These are phyloP conservation scores for Amphipyra berbera DNA, from an alignment of 2,888 invertebrate genomes.

Conservation along the genomic window DNA sequence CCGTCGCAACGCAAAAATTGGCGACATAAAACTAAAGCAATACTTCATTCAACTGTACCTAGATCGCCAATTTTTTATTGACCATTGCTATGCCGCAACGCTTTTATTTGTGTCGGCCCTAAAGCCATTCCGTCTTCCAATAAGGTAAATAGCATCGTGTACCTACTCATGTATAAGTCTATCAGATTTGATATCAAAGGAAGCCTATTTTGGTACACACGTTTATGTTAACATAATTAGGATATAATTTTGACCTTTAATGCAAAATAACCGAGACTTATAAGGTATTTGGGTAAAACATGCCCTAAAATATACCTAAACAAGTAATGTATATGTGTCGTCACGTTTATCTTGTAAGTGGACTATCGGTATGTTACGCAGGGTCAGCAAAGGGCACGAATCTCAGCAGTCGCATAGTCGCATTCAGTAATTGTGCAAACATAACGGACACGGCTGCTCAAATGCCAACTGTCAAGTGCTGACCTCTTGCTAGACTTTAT, in stretches of 20 bases:
- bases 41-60: no score
- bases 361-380: conserved; percentile 47
- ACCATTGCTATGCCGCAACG: no score
- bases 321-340: conserved; percentile 22
- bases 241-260: background rate
- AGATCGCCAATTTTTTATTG: no score
- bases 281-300: conserved; percentile 1
- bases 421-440: conserved; percentile 55
- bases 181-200: background rate
- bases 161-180: background rate
- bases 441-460: conserved; percentile 46
- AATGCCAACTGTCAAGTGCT: conserved; percentile 43
- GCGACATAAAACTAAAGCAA: no score
- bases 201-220: background rate
- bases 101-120: no score
- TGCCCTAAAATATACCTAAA: conserved; percentile 14
- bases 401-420: conserved; percentile 45
- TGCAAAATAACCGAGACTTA: background rate
- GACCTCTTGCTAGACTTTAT: conserved; percentile 31
- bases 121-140: conserved; percentile 28
- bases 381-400: conserved; percentile 55
- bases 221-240: background rate
- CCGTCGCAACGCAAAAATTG: no score
- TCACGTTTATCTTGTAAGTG: conserved; percentile 44
- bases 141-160: conserved; percentile 5